Percentiles rank a stretch among this genome's conserved stretches.
phyloP scores from a whole-genome alignment of 2,113 vertebrate species.

The Rhinogobius similis region DNA sequence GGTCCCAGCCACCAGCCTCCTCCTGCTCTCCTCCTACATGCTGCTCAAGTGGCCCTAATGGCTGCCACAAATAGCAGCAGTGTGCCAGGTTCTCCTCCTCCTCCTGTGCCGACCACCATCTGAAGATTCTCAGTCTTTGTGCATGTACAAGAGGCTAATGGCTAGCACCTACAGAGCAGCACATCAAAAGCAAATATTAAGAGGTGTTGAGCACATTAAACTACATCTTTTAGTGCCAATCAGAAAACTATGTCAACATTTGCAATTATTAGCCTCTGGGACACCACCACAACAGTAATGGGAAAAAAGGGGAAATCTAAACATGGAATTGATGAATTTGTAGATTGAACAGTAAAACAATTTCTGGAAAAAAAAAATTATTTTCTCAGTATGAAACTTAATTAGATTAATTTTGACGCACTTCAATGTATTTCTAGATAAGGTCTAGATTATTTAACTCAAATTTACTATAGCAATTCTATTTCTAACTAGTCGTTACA shows the following conservation, averaged over 20 bases:
- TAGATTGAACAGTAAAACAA: no score
- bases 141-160: neutral
- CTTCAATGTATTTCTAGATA: no score
- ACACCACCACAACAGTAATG: neutral
- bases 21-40: slow-evolving; percentile 42
- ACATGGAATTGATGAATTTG: no score
- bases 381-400: no score
- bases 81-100: slow-evolving; percentile 32
- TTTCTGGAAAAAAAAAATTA: no score
- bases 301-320: neutral
- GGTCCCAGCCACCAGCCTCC: slow-evolving; percentile 37
- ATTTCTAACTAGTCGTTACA: no score
- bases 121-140: slow-evolving; percentile 25
- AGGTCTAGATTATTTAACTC: no score
- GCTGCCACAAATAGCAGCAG: slow-evolving; percentile 51
- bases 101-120: slow-evolving; percentile 39
- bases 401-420: no score
- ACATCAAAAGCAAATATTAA: slow-evolving; percentile 16
- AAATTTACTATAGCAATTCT: no score
- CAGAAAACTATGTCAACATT: neutral
- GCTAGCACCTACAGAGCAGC: slow-evolving; percentile 21
- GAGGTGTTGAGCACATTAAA: neutral
- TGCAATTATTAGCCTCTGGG: neutral
- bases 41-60: slow-evolving; percentile 54
- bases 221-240: neutral